These are phyloP conservation scores for Linnaemya tessellans DNA, from an alignment of 2,888 invertebrate species.

Conservation along the genomic window DNA sequence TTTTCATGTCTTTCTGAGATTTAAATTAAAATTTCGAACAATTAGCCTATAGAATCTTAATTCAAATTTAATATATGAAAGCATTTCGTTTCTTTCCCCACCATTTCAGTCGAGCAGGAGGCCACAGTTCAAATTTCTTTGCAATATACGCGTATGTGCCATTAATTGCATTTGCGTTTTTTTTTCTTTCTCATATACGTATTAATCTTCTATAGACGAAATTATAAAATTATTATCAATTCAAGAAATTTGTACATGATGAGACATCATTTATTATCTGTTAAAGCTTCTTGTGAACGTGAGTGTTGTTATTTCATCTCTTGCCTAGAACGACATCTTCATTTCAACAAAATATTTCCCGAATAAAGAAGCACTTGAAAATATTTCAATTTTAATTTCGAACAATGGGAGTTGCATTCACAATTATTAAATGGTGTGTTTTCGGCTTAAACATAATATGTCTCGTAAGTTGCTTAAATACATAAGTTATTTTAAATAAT, in stretches of 20 bases:
- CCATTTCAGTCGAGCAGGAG: neutral
- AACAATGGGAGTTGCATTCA: slow-evolving; percentile 78
- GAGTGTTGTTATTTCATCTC: slow-evolving; percentile 24
- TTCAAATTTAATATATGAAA: too few relatives aligned
- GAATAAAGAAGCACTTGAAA: slow-evolving; percentile 25
- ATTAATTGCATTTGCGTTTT: neutral
- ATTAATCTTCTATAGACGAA: slow-evolving; percentile 12
- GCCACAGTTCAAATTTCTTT: slow-evolving; percentile 33
- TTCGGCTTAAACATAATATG: slow-evolving; percentile 78
- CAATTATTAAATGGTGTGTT: slow-evolving; percentile 77
- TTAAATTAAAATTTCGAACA: too few relatives aligned
- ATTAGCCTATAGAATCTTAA: too few relatives aligned
- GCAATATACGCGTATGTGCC: neutral
- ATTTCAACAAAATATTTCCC: slow-evolving; percentile 32
- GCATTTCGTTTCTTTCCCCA: too few relatives aligned
- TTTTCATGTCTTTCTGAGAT: too few relatives aligned
- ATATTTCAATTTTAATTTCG: slow-evolving; percentile 38
- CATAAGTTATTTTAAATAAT: neutral
- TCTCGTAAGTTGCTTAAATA: slow-evolving; percentile 75
- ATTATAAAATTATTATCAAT: slow-evolving; percentile 43
- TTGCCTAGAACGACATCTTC: neutral
- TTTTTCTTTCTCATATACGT: neutral
- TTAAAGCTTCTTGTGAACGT: slow-evolving; percentile 20
- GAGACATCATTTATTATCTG: slow-evolving; percentile 42
- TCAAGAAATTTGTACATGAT: slow-evolving; percentile 9